Evolutionary conservation across 2,888 invertebrate species (phyloP).

Genomic region (Melanostoma scalare): DNA sequence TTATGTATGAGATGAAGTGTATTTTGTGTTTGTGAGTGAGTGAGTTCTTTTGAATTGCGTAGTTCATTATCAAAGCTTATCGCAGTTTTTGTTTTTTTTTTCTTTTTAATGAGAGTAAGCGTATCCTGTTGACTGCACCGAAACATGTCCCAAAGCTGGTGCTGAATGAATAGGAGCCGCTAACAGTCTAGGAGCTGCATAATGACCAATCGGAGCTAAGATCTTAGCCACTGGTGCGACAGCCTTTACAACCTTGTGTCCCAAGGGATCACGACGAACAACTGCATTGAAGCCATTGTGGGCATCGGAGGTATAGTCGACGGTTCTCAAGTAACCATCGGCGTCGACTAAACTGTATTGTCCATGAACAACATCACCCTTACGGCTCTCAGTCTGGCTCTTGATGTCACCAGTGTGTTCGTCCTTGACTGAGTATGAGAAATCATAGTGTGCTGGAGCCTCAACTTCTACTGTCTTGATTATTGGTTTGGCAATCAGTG

Average conservation of each 20-base stretch:
- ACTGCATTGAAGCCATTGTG: slow-evolving; percentile 84
- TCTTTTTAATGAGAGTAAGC: slow-evolving; percentile 71
- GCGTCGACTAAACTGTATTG: slow-evolving; percentile 83
- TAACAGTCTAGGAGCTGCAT: slow-evolving; percentile 76
- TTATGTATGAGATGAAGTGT: too few species aligned
- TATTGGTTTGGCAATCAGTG: slow-evolving; percentile 75
- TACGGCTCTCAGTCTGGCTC: slow-evolving; percentile 83
- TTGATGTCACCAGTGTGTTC: slow-evolving; percentile 83
- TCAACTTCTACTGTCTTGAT: slow-evolving; percentile 79
- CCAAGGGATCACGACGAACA: slow-evolving; percentile 83
- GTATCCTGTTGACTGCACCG: slow-evolving; percentile 70
- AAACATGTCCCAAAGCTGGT: slow-evolving; percentile 74
- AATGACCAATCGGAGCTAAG: slow-evolving; percentile 77
- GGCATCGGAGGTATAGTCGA: slow-evolving; percentile 84
- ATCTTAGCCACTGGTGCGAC: slow-evolving; percentile 80
- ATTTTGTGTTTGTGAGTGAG: too few species aligned
- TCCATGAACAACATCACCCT: slow-evolving; percentile 83
- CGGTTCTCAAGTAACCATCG: slow-evolving; percentile 83
- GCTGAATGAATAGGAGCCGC: slow-evolving; percentile 73
- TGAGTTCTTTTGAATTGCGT: too few species aligned
- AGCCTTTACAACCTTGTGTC: slow-evolving; percentile 80
- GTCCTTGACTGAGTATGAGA: slow-evolving; percentile 83
- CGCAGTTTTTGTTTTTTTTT: slow-evolving; percentile 6
- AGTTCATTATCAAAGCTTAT: too few species aligned
- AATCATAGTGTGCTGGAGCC: slow-evolving; percentile 83